Evolutionary conservation across 2,888 invertebrate species (phyloP), one percentile per base, ranked within the genome.

Genomic region (Dysmachus trigonus): DNA sequence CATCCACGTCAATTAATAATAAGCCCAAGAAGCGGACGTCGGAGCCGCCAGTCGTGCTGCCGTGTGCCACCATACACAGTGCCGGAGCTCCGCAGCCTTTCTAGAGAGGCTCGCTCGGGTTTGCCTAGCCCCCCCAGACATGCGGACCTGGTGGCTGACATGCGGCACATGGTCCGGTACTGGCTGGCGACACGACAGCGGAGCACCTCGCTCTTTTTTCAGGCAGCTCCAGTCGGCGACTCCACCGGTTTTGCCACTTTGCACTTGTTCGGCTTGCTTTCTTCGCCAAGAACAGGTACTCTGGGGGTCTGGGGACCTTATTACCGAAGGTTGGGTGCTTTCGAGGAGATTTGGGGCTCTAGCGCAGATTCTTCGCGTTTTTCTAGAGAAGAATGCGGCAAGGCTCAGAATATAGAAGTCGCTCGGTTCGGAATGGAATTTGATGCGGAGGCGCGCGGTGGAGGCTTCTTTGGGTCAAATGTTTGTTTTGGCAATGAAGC

Each of bases 231-330:
- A n/a, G n/a, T n/a, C n/a, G n/a, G 18, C 53, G 30, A 31, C 10
- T 41, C 41, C 72, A 83, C 83, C 83, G 83, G 83, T 83, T 83
- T 51, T 83, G 83, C 72, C 30, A 72, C 83, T 72, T 83, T 83
- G 83, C 83, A 83, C 83, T 83, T 83, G 83, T 83, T 83, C 27
- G 35, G 72, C n/a, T 72, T 83, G 83, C 72, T 83, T 83, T 83
- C 83, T 83, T 83, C 47, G 8, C 30, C 38, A 38, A 38, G 41
- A 83, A 83, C 83, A 72, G 83, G 83, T 83, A 83, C 53, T 8
- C n/a, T n/a, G n/a, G n/a, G n/a, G n/a, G n/a, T n/a, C n/a, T n/a
- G n/a, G 35, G 83, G 72, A 30, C 83, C 38, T 83, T 71, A 38
- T 83, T 72, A 31, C 10, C 71, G 71, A 83, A 83, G 72, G 72